Base-by-base conservation (phyloP, 2,888 invertebrate species). In the Dendrolimus houi region DNA sequence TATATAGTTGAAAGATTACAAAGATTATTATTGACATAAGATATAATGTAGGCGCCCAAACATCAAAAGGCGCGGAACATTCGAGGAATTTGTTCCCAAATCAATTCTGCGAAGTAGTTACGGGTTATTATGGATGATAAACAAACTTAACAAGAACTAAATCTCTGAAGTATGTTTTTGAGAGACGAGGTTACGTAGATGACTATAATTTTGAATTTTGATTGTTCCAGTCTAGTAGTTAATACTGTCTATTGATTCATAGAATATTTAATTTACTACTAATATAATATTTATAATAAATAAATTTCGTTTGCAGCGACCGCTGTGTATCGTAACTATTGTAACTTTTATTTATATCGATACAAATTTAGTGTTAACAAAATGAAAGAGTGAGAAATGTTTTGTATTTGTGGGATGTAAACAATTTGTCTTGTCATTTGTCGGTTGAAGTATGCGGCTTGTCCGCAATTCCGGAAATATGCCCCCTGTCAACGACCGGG, bases 401-500 rank as follows among this genome's bases (percentile, higher is more conserved):
- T 29, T 29, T 47, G 47, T 6, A 47, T 9, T 47, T 47, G 12
- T 47, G 12, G 12, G 47, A 8, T 47, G 8, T 47, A 47, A 29
- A 29, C 58, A 42, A 58, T 62, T 57, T 57, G 57, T 58, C 57
- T 62, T 56, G 55, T 59, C 52, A 56, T 59, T 63, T 59, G 59
- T 58, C 62, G 60, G 61, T 60, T 56, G 61, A 60, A 69, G 72
- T 75, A 80, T 78, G 75, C 72, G 67, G 69, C 74, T 73, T 70
- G 68, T 70, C 72, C 70, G 72, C 70, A 68, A 74, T 79, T 80
- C 79, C 78, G 78, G 78, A 81, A 83, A 84, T 83, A 79, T 75
- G 67, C 64, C 69, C 67, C 83, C 29, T 81, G 89, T 87, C 87
- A 88, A 87, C 83, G 87, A 87, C 85, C 87, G 76, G 72, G 75